Conservation (phyloP, 2,113 vertebrate species). For the Pterocles gutturalis region DNA sequence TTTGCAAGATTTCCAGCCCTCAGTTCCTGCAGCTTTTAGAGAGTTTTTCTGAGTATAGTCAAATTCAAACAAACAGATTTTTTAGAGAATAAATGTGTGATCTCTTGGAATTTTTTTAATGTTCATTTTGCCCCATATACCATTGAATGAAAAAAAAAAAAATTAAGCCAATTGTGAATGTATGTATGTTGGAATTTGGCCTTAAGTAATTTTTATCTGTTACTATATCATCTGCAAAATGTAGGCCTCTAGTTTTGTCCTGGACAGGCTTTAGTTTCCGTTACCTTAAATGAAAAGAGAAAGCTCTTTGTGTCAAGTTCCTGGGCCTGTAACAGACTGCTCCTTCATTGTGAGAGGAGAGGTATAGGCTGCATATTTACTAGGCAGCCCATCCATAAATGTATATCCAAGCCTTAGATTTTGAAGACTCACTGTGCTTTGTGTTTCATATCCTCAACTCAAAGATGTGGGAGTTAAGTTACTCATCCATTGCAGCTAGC, state of each 20-base stretch:
- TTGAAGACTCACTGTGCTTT: background rate
- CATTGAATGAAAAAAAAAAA: background rate
- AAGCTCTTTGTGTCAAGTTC: background rate
- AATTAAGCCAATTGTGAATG: constrained; percentile 25
- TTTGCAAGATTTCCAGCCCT: background rate
- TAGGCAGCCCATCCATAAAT: background rate
- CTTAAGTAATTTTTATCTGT: constrained; percentile 40
- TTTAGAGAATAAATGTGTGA: background rate
- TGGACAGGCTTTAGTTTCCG: background rate
- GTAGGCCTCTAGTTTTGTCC: background rate
- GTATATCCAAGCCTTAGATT: constrained; percentile 13
- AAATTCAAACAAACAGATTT: background rate
- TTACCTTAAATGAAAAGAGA: background rate
- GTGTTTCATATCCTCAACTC: background rate
- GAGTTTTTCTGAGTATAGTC: background rate
- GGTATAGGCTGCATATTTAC: background rate
- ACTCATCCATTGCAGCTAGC: background rate
- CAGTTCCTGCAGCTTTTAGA: background rate
- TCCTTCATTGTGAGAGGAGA: background rate
- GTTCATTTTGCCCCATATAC: background rate
- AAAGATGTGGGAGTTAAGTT: background rate
- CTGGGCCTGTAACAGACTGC: background rate
- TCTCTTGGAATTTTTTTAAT: background rate
- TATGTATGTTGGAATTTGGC: constrained; percentile 53
- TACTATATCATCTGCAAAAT: background rate